Percentiles rank a stretch among this genome's conserved stretches.
Conservation (phyloP, 2,113 vertebrate genomes). For the Hydrolagus affinis region DNA sequence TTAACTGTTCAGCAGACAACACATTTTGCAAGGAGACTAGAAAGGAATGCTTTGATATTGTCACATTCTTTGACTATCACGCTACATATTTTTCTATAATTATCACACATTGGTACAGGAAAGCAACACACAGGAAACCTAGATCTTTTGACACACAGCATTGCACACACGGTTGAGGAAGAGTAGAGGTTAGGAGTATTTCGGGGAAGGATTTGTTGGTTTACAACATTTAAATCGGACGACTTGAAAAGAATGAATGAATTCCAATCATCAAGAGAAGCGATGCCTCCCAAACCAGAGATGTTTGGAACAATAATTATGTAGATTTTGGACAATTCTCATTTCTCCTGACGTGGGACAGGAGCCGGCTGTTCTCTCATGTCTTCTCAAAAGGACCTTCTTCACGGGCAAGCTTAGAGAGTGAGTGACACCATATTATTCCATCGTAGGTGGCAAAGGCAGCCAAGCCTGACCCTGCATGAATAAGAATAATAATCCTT, state of each 20-base stretch:
- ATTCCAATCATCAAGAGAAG: not conserved
- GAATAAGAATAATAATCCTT: no score
- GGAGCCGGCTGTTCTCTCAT: no score
- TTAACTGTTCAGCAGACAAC: not conserved
- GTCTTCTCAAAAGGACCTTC: no score
- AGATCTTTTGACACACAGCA: not conserved
- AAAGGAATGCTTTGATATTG: not conserved
- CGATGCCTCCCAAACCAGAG: not conserved
- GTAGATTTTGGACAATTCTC: no score
- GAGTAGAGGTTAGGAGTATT: not conserved
- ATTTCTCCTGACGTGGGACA: no score
- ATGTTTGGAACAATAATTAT: not conserved
- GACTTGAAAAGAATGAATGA: not conserved
- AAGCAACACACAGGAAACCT: not conserved
- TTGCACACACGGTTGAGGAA: not conserved
- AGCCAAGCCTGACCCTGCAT: no score
- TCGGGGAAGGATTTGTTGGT: not conserved
- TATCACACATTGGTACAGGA: not conserved
- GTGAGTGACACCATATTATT: no score
- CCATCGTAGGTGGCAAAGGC: no score
- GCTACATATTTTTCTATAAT: not conserved
- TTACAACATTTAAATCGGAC: not conserved
- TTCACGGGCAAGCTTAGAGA: no score
- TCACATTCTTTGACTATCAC: not conserved
- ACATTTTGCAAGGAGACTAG: slow-evolving; percentile 7